These are phyloP conservation scores for Bubo blakistoni DNA, from an alignment of 2,113 vertebrate genomes.

Conservation along the genomic window DNA sequence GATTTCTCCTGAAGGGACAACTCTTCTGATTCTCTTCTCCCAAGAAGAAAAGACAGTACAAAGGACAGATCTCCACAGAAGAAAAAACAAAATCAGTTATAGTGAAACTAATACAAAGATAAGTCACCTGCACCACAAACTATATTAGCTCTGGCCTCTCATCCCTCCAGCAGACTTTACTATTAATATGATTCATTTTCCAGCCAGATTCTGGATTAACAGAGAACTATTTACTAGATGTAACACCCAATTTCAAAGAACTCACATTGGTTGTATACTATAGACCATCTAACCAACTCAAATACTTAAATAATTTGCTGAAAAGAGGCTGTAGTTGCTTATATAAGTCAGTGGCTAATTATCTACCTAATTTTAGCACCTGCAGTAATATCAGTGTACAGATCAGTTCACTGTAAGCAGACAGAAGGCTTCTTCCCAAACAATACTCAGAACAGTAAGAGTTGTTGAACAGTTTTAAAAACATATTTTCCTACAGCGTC, in stretches of 20 bases:
- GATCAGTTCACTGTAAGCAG: not conserved
- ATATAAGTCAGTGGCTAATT: not conserved
- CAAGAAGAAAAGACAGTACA: not conserved
- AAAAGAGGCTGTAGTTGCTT: not conserved
- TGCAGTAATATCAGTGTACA: not conserved
- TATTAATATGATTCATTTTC: not conserved
- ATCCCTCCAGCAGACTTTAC: not conserved
- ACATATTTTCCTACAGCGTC: not conserved
- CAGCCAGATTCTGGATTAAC: not conserved
- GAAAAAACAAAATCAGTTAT: not conserved
- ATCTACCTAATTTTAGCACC: not conserved
- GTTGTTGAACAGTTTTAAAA: not conserved
- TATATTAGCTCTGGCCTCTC: not conserved
- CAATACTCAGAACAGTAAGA: not conserved
- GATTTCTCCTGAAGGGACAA: not conserved
- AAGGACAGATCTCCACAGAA: not conserved
- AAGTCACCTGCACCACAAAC: not conserved
- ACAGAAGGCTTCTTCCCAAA: not conserved
- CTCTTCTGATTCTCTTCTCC: not conserved
- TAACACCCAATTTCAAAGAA: not conserved
- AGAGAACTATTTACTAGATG: not conserved
- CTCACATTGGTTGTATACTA: not conserved
- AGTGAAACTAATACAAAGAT: not conserved
- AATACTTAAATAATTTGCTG: not conserved
- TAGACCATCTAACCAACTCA: not conserved